These are phyloP conservation scores for Paedocypris sp. DNA, from an alignment of 2,113 vertebrate genomes.

Conservation along the genomic window DNA sequence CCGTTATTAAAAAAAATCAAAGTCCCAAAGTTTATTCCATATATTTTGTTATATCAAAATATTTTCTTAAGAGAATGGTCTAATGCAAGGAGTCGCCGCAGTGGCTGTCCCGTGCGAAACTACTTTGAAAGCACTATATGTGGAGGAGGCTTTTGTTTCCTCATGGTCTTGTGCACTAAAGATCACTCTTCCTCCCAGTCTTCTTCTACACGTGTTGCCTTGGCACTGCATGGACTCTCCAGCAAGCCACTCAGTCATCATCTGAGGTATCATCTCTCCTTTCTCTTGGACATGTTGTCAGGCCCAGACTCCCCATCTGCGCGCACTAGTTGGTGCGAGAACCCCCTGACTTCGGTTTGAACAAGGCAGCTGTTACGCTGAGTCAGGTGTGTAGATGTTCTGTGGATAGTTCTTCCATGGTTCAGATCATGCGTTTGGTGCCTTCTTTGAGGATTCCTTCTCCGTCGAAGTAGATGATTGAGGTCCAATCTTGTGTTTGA, in stretches of 20 bases:
- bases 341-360: neutral
- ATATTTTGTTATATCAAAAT: constrained; percentile 39
- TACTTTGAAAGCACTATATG: constrained; percentile 34
- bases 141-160: constrained; percentile 17
- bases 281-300: neutral
- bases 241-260: constrained; percentile 26
- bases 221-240: constrained; percentile 32
- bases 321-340: neutral
- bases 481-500: too few relatives aligned
- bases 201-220: constrained; percentile 39
- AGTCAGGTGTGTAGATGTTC: neutral
- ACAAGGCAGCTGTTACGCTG: neutral
- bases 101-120: constrained; percentile 25
- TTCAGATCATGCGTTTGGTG: constrained; percentile 47
- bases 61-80: constrained; percentile 34
- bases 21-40: constrained; percentile 32
- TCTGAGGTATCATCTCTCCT: constrained; percentile 14
- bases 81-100: constrained; percentile 28
- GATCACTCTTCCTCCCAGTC: constrained; percentile 39
- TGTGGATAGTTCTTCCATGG: constrained; percentile 24
- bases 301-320: neutral
- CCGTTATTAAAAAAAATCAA: constrained; percentile 18
- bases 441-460: constrained; percentile 49
- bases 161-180: constrained; percentile 33
- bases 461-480: too few relatives aligned